These are phyloP conservation scores for Lymantria dispar DNA, from an alignment of 2,888 invertebrate genomes.

Conservation along the genomic window DNA sequence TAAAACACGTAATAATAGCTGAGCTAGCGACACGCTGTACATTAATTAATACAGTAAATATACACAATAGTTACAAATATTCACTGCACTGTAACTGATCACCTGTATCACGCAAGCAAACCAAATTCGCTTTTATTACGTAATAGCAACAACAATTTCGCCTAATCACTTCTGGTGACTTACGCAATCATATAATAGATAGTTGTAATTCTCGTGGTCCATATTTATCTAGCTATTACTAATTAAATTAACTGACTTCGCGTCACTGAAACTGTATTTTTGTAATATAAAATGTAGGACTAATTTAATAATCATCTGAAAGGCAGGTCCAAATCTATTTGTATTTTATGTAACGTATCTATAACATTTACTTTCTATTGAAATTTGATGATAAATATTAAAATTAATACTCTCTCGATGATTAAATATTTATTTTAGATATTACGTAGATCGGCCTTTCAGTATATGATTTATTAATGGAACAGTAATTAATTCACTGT, in stretches of 20 bases:
- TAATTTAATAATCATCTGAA: background rate
- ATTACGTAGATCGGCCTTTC: constrained; percentile 3
- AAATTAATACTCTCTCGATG: background rate
- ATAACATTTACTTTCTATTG: too few species aligned
- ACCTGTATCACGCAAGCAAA: background rate
- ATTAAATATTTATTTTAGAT: background rate
- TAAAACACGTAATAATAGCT: background rate
- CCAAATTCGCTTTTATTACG: background rate
- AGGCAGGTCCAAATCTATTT: background rate
- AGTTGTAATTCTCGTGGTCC: background rate
- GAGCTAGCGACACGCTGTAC: constrained; percentile 1
- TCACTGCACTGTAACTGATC: background rate
- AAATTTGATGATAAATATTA: background rate
- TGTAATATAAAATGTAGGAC: constrained; percentile 11
- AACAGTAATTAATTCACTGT: constrained; percentile 4
- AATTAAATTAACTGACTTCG: background rate
- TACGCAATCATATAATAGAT: constrained; percentile 7
- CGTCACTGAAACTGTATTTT: background rate
- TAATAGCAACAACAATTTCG: constrained; percentile 9
- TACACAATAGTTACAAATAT: background rate
- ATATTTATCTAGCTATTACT: background rate
- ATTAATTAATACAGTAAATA: background rate
- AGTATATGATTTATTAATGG: constrained; percentile 1
- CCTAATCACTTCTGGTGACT: constrained; percentile 9
- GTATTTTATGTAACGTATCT: background rate